phyloP scores from a whole-genome alignment of 53 echinoderm and acorn worm genomes.

The Holothuria scabra region DNA sequence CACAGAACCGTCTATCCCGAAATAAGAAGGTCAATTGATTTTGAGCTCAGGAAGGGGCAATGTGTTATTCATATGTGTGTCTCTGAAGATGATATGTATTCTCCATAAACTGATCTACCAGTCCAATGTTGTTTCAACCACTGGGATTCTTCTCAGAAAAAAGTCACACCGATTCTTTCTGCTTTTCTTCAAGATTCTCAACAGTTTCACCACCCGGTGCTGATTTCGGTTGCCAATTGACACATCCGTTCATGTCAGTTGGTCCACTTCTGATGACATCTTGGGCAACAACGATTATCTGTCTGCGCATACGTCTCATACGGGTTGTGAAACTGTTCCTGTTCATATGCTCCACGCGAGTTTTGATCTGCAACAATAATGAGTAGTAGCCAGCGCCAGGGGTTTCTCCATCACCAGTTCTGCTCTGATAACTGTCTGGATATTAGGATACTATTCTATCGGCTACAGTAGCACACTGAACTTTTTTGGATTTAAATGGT shows the following conservation, averaged over 20 bases:
- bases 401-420: not conserved
- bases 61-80: no score
- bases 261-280: slow-evolving; percentile 2
- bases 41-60: no score
- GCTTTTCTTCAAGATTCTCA: not conserved
- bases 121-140: slow-evolving; percentile 1
- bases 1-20: no score
- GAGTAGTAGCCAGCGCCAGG: slow-evolving; percentile 3
- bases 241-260: not conserved
- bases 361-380: slow-evolving; percentile 2
- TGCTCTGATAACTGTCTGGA: not conserved
- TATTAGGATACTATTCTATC: slow-evolving; percentile 1
- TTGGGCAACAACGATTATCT: not conserved
- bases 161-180: not conserved
- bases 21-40: no score
- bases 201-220: not conserved
- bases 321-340: not conserved
- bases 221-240: no score
- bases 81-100: no score
- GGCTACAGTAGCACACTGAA: slow-evolving; percentile 2
- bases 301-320: not conserved
- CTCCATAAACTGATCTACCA: not conserved
- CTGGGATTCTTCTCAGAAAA: no score
- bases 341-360: not conserved
- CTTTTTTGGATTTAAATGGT: no score